Evolutionary conservation across 2,797 vertebrate genomes (phyloP).

Genomic region (Eidolon dupreanum): DNA sequence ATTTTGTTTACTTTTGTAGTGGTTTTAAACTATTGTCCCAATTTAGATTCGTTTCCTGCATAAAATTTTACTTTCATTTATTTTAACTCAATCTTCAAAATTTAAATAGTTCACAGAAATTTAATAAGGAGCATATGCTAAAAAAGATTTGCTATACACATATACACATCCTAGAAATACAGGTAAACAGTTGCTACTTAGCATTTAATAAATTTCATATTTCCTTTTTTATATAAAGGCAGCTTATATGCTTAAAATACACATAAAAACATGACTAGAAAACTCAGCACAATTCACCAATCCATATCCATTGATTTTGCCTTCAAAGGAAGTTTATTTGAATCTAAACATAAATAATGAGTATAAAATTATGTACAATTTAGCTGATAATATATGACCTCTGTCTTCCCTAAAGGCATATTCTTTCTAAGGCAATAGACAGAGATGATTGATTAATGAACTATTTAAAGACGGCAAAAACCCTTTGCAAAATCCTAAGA

Average conservation of each 20-base stretch:
- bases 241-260: constrained; percentile 20
- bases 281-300: constrained; percentile 44
- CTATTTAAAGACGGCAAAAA: neutral
- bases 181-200: neutral
- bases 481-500: neutral
- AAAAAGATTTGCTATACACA: neutral
- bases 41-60: neutral
- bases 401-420: neutral
- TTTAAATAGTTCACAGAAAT: neutral
- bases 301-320: constrained; percentile 55
- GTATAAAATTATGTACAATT: constrained; percentile 39
- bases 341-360: constrained; percentile 56
- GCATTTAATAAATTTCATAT: constrained; percentile 30
- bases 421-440: constrained; percentile 34
- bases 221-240: constrained; percentile 22
- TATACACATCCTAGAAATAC: neutral
- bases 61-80: neutral
- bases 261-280: neutral
- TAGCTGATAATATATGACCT: neutral
- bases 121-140: neutral
- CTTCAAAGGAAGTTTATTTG: constrained; percentile 45
- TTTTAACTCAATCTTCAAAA: neutral
- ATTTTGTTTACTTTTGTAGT: neutral
- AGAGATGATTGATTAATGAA: constrained; percentile 36
- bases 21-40: neutral